phyloP scores from a whole-genome alignment of 92 coral and sea anemone genomes.

The Palythoa heliodiscus region DNA sequence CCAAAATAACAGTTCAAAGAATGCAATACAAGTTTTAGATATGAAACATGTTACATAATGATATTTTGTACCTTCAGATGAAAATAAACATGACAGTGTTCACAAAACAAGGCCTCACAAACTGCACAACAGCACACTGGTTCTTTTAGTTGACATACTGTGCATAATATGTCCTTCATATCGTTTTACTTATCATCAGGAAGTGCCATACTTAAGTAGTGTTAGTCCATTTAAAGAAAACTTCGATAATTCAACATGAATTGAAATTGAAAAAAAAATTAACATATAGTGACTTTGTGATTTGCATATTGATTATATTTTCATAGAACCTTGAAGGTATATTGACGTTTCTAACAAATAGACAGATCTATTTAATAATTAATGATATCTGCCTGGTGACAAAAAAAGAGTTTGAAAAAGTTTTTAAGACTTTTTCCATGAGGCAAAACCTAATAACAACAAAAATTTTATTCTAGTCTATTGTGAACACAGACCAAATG shows the following conservation, averaged over 20 bases:
- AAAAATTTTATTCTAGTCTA: not conserved
- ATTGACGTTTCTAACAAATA: conserved; percentile 2
- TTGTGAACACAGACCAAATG: not conserved
- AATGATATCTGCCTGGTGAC: conserved; percentile 15
- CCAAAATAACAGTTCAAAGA: not conserved
- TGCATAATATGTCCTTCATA: conserved; percentile 85
- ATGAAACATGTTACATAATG: not conserved
- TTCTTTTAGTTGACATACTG: conserved; percentile 83
- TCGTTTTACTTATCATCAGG: not conserved
- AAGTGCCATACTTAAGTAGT: not conserved
- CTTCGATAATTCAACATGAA: not conserved
- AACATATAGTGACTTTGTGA: conserved; percentile 5
- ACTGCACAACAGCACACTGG: conserved; percentile 89
- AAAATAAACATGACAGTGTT: conserved; percentile 59
- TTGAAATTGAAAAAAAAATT: not conserved
- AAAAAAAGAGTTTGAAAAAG: not conserved
- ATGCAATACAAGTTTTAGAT: not conserved
- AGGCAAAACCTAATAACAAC: not conserved
- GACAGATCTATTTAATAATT: conserved; percentile 38
- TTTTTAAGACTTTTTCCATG: not conserved
- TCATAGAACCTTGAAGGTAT: not conserved
- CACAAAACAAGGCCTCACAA: conserved; percentile 91
- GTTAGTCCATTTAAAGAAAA: conserved; percentile 9
- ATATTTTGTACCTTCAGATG: conserved; percentile 71
- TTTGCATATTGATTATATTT: conserved; percentile 33